phyloP scores from a whole-genome alignment of 2,888 invertebrate genomes.

The Zootermopsis nevadensis region DNA sequence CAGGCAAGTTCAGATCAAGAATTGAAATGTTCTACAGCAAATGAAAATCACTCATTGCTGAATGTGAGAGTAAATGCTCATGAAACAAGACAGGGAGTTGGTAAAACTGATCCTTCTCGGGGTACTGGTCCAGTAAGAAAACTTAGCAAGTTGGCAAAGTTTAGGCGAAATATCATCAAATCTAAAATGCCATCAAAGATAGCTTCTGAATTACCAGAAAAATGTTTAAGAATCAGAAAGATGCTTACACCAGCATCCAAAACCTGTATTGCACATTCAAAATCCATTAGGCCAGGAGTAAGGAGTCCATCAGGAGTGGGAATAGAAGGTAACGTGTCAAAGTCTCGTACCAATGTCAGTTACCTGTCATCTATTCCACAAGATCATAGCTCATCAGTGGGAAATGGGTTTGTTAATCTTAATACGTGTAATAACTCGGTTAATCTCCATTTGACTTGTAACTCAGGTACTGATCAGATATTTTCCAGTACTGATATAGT shows the following conservation, averaged over 20 bases:
- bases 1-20: background rate
- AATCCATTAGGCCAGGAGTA: too few species aligned
- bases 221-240: background rate
- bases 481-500: too few species aligned
- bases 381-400: background rate
- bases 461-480: too few species aligned
- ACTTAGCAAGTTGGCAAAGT: slow-evolving; percentile 18
- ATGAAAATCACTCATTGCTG: background rate
- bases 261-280: background rate
- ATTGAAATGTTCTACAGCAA: background rate
- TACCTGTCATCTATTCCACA: background rate
- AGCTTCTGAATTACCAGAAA: background rate
- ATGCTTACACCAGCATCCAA: background rate
- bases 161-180: background rate
- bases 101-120: background rate
- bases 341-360: background rate
- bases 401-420: too few species aligned
- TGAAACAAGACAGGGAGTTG: background rate
- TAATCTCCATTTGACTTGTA: too few species aligned
- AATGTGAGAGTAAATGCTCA: background rate
- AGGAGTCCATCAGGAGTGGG: too few species aligned
- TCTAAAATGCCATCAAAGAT: slow-evolving; percentile 28
- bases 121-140: background rate
- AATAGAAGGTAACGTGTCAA: too few species aligned
- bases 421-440: too few species aligned